Evolutionary conservation across 2,113 vertebrate genomes (phyloP), one percentile per base, ranked within the genome.

Genomic region (Ailuropoda melanoleuca): DNA sequence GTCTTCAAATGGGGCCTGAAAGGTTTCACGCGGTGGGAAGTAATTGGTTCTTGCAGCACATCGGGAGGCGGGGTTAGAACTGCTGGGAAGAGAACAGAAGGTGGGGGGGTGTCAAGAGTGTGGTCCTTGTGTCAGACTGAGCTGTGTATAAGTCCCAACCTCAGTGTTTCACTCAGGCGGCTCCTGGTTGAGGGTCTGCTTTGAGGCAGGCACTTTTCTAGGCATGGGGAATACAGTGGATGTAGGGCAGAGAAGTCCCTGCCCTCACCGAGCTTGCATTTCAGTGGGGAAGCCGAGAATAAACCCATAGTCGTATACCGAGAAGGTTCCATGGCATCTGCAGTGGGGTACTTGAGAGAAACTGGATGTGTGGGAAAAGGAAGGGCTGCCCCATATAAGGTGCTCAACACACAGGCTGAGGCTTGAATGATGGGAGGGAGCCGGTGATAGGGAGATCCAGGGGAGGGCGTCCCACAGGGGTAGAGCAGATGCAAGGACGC

Each of bases 401-500:
- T 24, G 55, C 55, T 39, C 39, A 4, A 3, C 4, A 0, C 26
- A 26, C 31, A 11, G 56, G 8, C 46, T 8, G 77, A 83, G 56
- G 70, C 13, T 31, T 15, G 31, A 75, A 12, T 0, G 1, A 11
- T 8, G 48, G 46, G 24, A 46, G 43, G 26, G 26, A 74, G 26
- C 15, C 19, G 13, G 4, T 34, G 15, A 12, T 23, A 5, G 1
- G 18, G 23, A 50, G 39, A 17, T n/a, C 19, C 31, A 6, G 48
- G 39, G 24, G 3, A 6, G 15, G 68, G 8, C 1, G 4, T 1
- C 18, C 31, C 17, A 31, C 56, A 74, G 48, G 55, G 46, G 37
- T 39, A 29, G n/a, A 31, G 12, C 3, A 3, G 2, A 0, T 0
- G 21, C 92, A 77, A 50, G 82, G 91, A 24, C 3, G 1, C 48